Evolutionary conservation across 53 echinoderm and acorn worm species (phyloP).

Genomic region (Echinarachnius parma): DNA sequence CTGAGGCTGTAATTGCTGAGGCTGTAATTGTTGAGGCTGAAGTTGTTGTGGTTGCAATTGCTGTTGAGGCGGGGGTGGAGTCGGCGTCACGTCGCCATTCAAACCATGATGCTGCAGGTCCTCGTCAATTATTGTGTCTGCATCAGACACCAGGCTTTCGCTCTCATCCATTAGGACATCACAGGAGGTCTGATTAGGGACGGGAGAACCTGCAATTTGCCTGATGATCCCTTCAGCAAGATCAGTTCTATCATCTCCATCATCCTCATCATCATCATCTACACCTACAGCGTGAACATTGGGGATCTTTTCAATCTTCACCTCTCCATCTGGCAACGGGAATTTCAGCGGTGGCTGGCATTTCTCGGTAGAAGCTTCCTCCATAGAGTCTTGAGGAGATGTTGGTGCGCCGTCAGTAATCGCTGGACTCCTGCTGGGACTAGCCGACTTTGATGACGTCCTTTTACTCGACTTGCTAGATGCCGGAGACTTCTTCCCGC

Average conservation of each 20-base stretch:
- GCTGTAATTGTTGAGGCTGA: no score
- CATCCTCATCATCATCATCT: slow-evolving; percentile 32
- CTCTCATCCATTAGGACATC: slow-evolving; percentile 19
- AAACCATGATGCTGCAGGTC: slow-evolving; percentile 23
- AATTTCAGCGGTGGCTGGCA: slow-evolving; percentile 43
- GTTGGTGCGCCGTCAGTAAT: slow-evolving; percentile 36
- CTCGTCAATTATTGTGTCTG: slow-evolving; percentile 24
- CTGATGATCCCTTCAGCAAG: slow-evolving; percentile 33
- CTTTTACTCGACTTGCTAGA: slow-evolving; percentile 9
- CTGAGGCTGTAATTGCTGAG: no score
- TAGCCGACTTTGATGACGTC: no score
- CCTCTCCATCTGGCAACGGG: slow-evolving; percentile 75
- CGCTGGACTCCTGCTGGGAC: slow-evolving; percentile 30
- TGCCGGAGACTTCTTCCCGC: neutral
- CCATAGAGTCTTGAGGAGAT: slow-evolving; percentile 12
- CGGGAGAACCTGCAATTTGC: slow-evolving; percentile 44
- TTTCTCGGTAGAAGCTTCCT: slow-evolving; percentile 30
- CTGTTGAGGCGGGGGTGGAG: slow-evolving; percentile 15
- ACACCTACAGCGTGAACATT: slow-evolving; percentile 69
- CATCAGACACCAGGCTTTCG: slow-evolving; percentile 21
- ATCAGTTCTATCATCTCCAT: slow-evolving; percentile 34
- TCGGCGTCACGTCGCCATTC: slow-evolving; percentile 14
- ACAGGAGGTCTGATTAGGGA: slow-evolving; percentile 27
- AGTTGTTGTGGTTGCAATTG: no score
- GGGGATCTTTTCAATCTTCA: slow-evolving; percentile 91